Evolutionary conservation across 2,888 invertebrate species (phyloP).

Genomic region (Drosophila melanosoma): DNA sequence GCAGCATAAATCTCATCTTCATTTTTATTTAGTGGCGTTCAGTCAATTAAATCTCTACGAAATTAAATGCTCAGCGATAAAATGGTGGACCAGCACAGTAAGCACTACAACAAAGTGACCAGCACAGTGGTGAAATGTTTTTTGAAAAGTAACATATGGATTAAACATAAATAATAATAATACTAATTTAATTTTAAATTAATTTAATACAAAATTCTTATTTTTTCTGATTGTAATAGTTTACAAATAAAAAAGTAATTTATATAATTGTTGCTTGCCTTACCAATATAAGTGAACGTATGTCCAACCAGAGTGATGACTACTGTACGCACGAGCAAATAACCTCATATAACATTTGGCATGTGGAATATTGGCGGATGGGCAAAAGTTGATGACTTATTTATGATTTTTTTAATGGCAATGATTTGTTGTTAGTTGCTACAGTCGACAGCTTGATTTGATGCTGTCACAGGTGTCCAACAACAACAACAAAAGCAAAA

Average conservation of each 20-base stretch:
- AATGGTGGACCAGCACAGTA: constrained; percentile 40
- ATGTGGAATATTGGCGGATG: constrained; percentile 36
- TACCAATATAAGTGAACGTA: background rate
- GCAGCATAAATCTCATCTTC: constrained; percentile 73
- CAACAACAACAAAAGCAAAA: constrained; percentile 33
- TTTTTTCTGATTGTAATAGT: background rate
- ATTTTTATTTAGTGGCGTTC: constrained; percentile 66
- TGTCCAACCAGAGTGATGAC: background rate
- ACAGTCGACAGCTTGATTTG: constrained; percentile 44
- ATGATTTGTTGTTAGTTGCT: constrained; percentile 47
- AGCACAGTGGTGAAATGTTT: background rate
- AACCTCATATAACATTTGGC: constrained; percentile 9
- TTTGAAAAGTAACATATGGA: background rate
- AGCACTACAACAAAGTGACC: background rate
- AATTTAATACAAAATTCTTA: background rate
- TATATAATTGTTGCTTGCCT: background rate
- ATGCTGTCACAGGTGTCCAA: constrained; percentile 38
- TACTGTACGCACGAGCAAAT: constrained; percentile 39
- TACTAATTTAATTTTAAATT: accelerated
- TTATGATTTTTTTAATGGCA: constrained; percentile 63
- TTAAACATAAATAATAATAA: background rate
- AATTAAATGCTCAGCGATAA: constrained; percentile 57
- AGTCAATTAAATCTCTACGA: constrained; percentile 68
- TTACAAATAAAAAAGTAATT: background rate
- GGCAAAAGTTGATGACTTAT: constrained; percentile 67